Conservation (phyloP, 2,113 vertebrate genomes). For the Gavialis gangeticus region DNA sequence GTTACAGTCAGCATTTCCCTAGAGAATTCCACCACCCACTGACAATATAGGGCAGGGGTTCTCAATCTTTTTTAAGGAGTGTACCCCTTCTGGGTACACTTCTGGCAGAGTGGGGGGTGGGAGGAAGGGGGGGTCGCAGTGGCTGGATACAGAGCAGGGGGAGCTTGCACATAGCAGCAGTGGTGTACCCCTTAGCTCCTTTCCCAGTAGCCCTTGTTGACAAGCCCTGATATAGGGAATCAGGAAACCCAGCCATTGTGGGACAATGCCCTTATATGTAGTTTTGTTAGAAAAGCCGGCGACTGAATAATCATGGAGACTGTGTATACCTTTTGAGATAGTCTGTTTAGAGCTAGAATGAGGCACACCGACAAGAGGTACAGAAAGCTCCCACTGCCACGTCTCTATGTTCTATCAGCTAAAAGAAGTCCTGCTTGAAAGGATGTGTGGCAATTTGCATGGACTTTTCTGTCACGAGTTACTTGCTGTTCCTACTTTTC, state of each 20-base stretch:
- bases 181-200: too few relatives aligned
- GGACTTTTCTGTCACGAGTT: neutral
- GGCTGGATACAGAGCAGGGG: too few relatives aligned
- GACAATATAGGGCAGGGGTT: too few relatives aligned
- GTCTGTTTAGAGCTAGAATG: neutral
- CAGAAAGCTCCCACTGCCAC: rapidly evolving
- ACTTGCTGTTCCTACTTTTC: neutral
- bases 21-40: neutral
- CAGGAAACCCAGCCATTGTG: too few relatives aligned
- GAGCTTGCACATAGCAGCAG: too few relatives aligned
- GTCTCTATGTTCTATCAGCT: neutral
- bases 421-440: neutral
- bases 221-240: too few relatives aligned
- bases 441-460: neutral
- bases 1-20: neutral
- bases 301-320: neutral
- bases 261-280: neutral
- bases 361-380: neutral
- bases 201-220: too few relatives aligned
- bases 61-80: too few relatives aligned
- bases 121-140: too few relatives aligned
- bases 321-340: neutral
- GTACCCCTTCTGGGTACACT: too few relatives aligned
- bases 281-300: neutral
- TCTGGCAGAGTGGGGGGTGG: too few relatives aligned